These are phyloP conservation scores for Artibeus jamaicensis DNA, from an alignment of 2,797 vertebrate genomes.

Conservation along the genomic window DNA sequence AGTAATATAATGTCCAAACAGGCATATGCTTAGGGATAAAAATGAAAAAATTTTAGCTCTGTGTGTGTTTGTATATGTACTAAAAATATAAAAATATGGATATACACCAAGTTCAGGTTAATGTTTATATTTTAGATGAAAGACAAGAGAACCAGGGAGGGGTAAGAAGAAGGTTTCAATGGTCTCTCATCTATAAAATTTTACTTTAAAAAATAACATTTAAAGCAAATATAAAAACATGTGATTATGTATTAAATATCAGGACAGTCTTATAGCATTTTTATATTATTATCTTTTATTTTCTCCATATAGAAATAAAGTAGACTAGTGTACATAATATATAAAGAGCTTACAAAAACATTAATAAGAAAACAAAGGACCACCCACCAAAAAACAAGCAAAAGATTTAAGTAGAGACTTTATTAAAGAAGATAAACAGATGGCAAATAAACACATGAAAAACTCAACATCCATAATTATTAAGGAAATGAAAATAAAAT, in stretches of 20 bases:
- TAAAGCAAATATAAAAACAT: background rate
- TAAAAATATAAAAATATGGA: background rate
- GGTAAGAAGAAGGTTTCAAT: background rate
- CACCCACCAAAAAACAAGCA: background rate
- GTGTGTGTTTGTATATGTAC: background rate
- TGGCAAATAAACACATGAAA: background rate
- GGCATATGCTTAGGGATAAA: background rate
- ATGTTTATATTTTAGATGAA: background rate
- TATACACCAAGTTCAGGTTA: background rate
- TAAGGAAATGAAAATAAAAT: background rate
- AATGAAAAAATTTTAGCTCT: background rate
- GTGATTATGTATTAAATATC: background rate
- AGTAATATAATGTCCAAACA: no score
- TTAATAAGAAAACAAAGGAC: background rate
- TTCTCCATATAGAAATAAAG: background rate
- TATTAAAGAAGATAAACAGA: background rate
- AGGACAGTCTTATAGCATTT: background rate
- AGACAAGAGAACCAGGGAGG: background rate
- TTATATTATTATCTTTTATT: background rate
- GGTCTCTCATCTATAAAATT: background rate
- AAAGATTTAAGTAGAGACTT: background rate
- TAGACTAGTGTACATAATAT: background rate
- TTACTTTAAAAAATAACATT: background rate
- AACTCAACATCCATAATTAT: background rate
- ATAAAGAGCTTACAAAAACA: background rate